Base-by-base conservation (phyloP, 2,113 vertebrate genomes). In the Trachemys scripta region DNA sequence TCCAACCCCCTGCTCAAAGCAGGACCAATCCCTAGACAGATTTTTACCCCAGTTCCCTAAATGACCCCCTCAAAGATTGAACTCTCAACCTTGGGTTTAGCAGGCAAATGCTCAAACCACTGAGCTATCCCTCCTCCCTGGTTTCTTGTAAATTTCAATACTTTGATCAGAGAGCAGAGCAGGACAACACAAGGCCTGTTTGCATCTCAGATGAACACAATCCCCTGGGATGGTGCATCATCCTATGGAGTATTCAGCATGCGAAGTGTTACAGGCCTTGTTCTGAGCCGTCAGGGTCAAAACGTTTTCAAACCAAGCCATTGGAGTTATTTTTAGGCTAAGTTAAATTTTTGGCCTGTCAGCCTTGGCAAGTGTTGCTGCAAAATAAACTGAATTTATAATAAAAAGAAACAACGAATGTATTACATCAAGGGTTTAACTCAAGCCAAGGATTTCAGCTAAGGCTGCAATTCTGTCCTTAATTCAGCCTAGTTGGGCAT, bases 321-420 rank as follows among this genome's bases (percentile, higher is more conserved):
- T 57, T 82, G 53, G 16, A 3, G 69, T 80, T 97, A 93, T 96
- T 97, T 97, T 96, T 97, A 95, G 94, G 59, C 45, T 45, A 25
- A 79, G 59, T 87, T 82, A 92, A 88, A 79, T 81, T 94, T 95
- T 94, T 94, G 90, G 90, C 92, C 88, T 80, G 72, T 93, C 75
- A 45, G 51, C 75, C 59, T 90, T 93, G 97, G 94, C 92, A 81
- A 87, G 90, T 83, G 82, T 82, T 92, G 79, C 89, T 2, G 35
- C 91, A 89, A 97, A 97, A 95, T 93, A 96, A 97, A 96, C 94
- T 56, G n/a, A 90, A 95, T 95, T 83, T 95, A 92, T 89, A 95
- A 91, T 84, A 91, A 90, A 91, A 84, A 95, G 88, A 87, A 80
- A 85, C 93, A 78, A 3, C 8, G 82, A 89, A 54, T 17, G 42